Conservation (phyloP, 2,113 vertebrate genomes). For the Sebastes fasciatus region DNA sequence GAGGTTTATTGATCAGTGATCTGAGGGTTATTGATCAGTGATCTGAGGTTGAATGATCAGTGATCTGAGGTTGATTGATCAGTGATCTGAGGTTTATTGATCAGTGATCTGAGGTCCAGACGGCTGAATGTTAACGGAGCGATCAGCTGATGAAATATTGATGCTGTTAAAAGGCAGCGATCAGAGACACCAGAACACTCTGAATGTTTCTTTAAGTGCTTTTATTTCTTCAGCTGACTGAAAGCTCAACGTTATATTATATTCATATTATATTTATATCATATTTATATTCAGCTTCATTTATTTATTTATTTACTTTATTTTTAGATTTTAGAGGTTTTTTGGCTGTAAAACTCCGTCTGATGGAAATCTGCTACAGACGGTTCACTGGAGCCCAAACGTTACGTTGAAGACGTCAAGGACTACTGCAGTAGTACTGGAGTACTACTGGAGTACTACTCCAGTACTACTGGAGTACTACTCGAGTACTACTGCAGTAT, state of each 20-base stretch:
- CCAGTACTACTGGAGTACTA: no score
- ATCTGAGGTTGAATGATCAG: no score
- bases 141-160: slow-evolving; percentile 70
- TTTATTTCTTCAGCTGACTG: not conserved
- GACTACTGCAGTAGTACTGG: not conserved
- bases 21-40: no score
- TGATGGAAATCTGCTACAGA: no score
- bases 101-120: no score
- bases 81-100: no score
- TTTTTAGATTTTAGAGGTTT: no score
- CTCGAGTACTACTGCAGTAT: not conserved
- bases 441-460: not conserved
- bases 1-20: no score
- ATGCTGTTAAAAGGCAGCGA: slow-evolving; percentile 62
- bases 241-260: not conserved
- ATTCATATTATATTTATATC: no score
- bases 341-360: no score
- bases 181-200: slow-evolving; percentile 38
- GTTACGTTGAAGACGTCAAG: not conserved
- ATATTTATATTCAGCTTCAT: not conserved
- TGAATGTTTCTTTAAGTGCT: not conserved
- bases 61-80: no score
- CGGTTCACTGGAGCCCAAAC: no score
- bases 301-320: not conserved
- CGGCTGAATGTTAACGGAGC: not conserved